Base-by-base conservation (phyloP, 2,888 invertebrate species). In the Charanyca ferruginea region DNA sequence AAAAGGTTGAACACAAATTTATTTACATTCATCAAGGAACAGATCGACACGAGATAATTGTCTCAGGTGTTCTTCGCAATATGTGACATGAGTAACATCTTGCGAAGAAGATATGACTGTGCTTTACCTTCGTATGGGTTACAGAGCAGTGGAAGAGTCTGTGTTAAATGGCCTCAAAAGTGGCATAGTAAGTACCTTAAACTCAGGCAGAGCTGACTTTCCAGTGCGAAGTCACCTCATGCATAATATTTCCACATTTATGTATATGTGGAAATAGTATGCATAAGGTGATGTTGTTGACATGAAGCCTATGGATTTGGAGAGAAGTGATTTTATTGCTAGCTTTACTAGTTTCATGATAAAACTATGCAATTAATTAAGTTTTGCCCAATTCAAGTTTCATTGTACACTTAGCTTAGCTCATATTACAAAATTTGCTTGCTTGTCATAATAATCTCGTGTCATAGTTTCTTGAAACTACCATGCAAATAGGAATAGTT, bases 21-120 rank as follows among this genome's bases (percentile, higher is more conserved):
- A 73, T 81, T 77, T 66, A 73, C 61, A 72, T 71, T 79, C 16
- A 73, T 61, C 66, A 70, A 57, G 61, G 18, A 41, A 66, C 42
- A 73, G 44, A 35, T 49, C 53, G 66, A 73, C 66, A 65, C 35
- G 68, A 76, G 63, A 79, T 23, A 76, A 67, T 61, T 64, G 59
- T 57, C 11, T 53, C 49, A 28, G 28, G 18, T 47, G 32, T 53
- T n/a, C 35, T 68, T 35, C 35, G 35, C 8, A 16, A 35, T 8
- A 25, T 22, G 32, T 35, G 16, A 11, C n/a, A 16, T 5, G 13
- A 28, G 4, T 28, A 7, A 5, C n/a, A n/a, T n/a, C n/a, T n/a
- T n/a, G n/a, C n/a, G n/a, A n/a, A n/a, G n/a, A n/a, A n/a, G n/a
- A 25, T 22, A 23, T 35, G 16, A 11, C n/a, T 22, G 38, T 6